Evolutionary conservation across 2,888 invertebrate genomes (phyloP).

Genomic region (Lycocerus yunnanus): DNA sequence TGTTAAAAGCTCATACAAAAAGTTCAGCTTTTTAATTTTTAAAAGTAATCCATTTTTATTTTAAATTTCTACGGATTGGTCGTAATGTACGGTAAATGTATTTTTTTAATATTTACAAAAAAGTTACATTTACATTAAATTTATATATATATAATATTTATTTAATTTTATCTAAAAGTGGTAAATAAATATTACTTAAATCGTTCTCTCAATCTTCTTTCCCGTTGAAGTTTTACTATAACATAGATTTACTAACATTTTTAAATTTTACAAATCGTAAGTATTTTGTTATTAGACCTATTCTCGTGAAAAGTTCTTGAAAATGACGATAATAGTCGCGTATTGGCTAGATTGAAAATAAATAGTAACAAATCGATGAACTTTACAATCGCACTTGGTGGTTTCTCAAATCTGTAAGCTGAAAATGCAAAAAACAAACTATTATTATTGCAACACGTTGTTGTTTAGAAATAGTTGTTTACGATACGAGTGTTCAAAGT

Average conservation of each 20-base stretch:
- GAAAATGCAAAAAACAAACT: background rate
- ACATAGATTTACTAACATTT: background rate
- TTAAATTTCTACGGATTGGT: too few species aligned
- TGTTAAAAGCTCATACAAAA: background rate
- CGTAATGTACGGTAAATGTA: too few species aligned
- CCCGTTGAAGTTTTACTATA: background rate
- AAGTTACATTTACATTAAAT: too few species aligned
- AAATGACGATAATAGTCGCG: background rate
- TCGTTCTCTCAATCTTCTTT: background rate
- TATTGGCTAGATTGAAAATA: background rate
- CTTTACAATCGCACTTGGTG: background rate
- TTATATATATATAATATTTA: too few species aligned
- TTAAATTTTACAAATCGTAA: background rate
- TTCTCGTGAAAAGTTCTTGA: background rate
- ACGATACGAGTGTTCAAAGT: too few species aligned
- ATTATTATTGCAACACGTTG: too few species aligned
- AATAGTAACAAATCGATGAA: background rate
- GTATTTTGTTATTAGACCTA: background rate
- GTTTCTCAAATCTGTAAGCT: background rate
- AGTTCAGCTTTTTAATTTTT: background rate
- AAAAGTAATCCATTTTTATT: background rate
- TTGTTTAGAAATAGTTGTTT: too few species aligned
- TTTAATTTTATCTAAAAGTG: background rate
- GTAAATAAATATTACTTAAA: background rate
- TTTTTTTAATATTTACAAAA: too few species aligned